phyloP scores from a whole-genome alignment of 2,113 vertebrate genomes.

The Psilopogon haemacephalus region DNA sequence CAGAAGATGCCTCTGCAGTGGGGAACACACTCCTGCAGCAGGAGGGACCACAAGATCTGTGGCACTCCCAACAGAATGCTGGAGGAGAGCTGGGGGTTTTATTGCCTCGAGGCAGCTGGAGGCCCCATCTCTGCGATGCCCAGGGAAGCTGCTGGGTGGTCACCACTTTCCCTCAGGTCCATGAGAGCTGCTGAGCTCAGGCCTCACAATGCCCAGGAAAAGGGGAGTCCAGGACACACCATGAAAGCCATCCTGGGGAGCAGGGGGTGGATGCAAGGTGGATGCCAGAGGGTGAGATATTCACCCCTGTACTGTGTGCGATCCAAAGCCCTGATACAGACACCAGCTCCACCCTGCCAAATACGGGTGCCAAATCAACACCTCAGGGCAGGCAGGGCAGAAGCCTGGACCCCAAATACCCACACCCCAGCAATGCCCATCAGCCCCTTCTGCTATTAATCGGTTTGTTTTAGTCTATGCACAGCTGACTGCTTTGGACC shows the following conservation, averaged over 20 bases:
- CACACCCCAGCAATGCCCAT: not conserved
- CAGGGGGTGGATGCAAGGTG: no score
- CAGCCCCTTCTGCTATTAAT: constrained; percentile 48
- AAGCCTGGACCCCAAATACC: not conserved
- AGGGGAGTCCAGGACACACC: not conserved
- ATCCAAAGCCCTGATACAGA: accelerated
- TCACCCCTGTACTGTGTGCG: accelerated
- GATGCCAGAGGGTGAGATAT: accelerated
- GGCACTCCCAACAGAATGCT: accelerated
- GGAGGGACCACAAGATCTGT: not conserved
- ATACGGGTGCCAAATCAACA: accelerated
- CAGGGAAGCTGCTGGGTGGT: not conserved
- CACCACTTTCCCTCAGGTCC: not conserved
- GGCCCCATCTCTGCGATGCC: not conserved
- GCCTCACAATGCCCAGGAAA: not conserved
- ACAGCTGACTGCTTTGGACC: constrained; percentile 64
- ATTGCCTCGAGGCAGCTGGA: not conserved
- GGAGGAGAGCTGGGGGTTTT: not conserved
- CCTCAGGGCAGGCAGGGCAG: not conserved
- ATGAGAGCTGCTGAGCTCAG: not conserved
- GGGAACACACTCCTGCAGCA: no score
- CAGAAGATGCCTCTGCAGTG: not conserved
- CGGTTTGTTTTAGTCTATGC: constrained; percentile 66
- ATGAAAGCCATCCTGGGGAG: accelerated
- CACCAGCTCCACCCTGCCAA: accelerated